Evolutionary conservation across 2,888 invertebrate species (phyloP), one percentile per base, ranked within the genome.

Genomic region (Cantharis rustica): DNA sequence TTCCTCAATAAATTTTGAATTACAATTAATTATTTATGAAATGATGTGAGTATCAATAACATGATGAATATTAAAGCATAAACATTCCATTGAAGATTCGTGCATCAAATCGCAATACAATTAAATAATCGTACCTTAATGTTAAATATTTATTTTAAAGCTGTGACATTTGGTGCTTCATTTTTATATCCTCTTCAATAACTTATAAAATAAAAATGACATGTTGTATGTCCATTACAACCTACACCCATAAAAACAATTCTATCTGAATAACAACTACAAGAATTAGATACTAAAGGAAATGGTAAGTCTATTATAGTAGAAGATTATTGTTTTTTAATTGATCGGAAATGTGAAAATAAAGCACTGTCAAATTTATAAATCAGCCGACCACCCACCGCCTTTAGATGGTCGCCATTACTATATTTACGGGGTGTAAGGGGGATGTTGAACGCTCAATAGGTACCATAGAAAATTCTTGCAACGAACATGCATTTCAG

Each of bases 331-430:
- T 78, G 79, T 82, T 83, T 81, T 81, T 82, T 75, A 72, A 80
- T 75, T 79, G 80, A 79, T 80, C 80, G 80, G 81, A 81, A 82
- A 82, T 83, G 81, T 83, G 78, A 84, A 85, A 85, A 85, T 84
- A 84, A 83, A 84, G 83, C 85, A 85, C 84, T 84, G 84, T 85
- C 84, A 85, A 84, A 84, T 84, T 85, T 83, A 85, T 84, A 84
- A 85, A 85, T 85, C 84, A 83, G 81, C 83, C 84, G 86, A 87
- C 86, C 87, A 86, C 87, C 87, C 87, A 87, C 87, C 86, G 86
- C 85, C 86, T 86, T 66, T 84, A 86, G 84, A 83, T 83, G 85
- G 86, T 86, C 87, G 87, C 87, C 88, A 87, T 88, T 87, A 86
- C 84, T 83, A 80, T 80, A 79, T 79, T 80, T 77, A 71, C 70